Conservation (phyloP, 2,888 invertebrate genomes). For the Agrenia bidenticulata region DNA sequence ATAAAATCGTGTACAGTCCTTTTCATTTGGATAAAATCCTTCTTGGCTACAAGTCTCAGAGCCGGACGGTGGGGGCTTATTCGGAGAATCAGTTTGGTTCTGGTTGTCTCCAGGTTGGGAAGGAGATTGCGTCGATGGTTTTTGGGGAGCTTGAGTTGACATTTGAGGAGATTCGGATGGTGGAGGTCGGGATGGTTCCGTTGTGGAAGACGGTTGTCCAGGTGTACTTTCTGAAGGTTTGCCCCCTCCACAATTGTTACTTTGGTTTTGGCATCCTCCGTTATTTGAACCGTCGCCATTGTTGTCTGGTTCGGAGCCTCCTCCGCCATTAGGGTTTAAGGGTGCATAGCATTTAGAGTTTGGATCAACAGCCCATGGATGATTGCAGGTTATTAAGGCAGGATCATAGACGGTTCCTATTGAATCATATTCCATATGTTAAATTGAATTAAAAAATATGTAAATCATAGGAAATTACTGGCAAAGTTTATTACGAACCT, state of each 20-base stretch:
- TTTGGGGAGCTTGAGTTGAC: background rate
- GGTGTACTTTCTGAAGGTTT: background rate
- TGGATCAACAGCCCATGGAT: conserved; percentile 43
- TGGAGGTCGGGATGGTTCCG: background rate
- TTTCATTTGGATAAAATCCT: conserved; percentile 41
- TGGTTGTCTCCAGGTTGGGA: background rate
- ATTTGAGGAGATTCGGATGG: background rate
- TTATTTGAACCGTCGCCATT: too few relatives aligned
- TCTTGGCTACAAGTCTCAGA: conserved; percentile 28
- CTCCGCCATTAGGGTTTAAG: conserved; percentile 3
- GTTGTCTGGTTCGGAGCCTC: background rate
- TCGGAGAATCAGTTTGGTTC: background rate
- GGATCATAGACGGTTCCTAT: conserved; percentile 48
- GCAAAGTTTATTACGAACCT: conserved; percentile 7
- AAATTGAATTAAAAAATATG: too few relatives aligned
- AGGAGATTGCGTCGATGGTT: conserved; percentile 1
- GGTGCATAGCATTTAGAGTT: conserved; percentile 37
- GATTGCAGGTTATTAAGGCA: conserved; percentile 42
- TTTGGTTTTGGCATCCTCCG: conserved; percentile 7
- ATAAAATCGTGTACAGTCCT: conserved; percentile 44
- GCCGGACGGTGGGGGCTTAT: conserved; percentile 26
- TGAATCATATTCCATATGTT: too few relatives aligned
- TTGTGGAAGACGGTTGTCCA: background rate
- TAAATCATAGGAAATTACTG: too few relatives aligned
- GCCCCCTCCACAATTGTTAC: background rate